A percentile compares a stretch with the other conserved stretches of the same genome.
These are phyloP conservation scores for Zoanthus sociatus DNA, from an alignment of 92 coral and sea anemone species.

Conservation along the genomic window DNA sequence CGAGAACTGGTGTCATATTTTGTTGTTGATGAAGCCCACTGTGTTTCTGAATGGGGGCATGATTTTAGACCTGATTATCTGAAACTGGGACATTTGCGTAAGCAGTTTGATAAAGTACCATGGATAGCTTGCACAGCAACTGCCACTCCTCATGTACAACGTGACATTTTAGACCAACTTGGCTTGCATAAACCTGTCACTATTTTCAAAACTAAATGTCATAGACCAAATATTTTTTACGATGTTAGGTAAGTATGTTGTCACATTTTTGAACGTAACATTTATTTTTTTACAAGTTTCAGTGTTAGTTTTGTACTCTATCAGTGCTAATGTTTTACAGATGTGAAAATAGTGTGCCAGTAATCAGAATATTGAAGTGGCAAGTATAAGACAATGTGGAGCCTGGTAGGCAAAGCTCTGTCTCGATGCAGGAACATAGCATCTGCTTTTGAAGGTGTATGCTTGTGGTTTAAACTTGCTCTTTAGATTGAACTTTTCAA, in stretches of 20 bases:
- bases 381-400: too few relatives aligned
- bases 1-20: slow-evolving; percentile 78
- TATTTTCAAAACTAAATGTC: slow-evolving; percentile 78
- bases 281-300: background rate
- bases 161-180: slow-evolving; percentile 75
- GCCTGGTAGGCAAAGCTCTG: too few relatives aligned
- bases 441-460: too few relatives aligned
- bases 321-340: too few relatives aligned
- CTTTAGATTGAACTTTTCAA: too few relatives aligned
- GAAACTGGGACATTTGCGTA: slow-evolving; percentile 78
- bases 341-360: too few relatives aligned
- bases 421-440: too few relatives aligned
- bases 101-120: slow-evolving; percentile 66
- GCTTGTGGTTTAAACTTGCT: too few relatives aligned
- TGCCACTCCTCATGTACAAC: slow-evolving; percentile 93
- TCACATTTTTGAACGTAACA: background rate
- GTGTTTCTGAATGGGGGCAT: slow-evolving; percentile 99
- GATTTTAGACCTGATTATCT: slow-evolving; percentile 94
- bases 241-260: slow-evolving; percentile 82
- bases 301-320: too few relatives aligned
- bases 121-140: slow-evolving; percentile 97
- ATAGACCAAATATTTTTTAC: slow-evolving; percentile 91
- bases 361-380: too few relatives aligned
- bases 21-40: slow-evolving; percentile 97
- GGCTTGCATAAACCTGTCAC: slow-evolving; percentile 73